These are phyloP conservation scores for Malaclemys terrapin DNA, from an alignment of 2,113 vertebrate species.

Conservation along the genomic window DNA sequence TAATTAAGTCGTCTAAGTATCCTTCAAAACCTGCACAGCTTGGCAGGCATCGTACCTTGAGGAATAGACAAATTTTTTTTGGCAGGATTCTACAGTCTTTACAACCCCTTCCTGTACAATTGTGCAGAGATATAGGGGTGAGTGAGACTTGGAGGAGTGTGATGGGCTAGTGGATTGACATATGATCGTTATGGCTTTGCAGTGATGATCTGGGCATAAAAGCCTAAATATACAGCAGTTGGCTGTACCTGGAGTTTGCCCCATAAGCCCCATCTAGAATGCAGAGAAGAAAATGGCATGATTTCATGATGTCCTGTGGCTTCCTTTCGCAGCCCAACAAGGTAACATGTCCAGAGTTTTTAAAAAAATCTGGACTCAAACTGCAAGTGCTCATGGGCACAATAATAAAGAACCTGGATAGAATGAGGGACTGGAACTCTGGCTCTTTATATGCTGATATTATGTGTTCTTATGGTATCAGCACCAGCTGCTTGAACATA, in stretches of 20 bases:
- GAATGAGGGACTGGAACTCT: not conserved
- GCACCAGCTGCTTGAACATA: not conserved
- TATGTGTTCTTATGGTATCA: not conserved
- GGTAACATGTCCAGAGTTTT: not conserved
- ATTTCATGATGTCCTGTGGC: not conserved
- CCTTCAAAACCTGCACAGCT: not conserved
- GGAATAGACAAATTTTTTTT: not conserved
- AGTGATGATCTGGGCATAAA: not conserved
- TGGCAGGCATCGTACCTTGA: not conserved
- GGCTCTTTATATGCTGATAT: not conserved
- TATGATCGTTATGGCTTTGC: not conserved
- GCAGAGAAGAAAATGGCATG: not conserved
- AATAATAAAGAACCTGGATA: not conserved
- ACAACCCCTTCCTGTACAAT: not conserved
- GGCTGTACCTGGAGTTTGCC: not conserved
- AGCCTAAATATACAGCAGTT: rapidly evolving
- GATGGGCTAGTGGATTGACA: not conserved
- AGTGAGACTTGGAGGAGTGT: not conserved
- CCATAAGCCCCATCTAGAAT: not conserved
- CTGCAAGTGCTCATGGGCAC: not conserved
- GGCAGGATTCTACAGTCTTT: not conserved
- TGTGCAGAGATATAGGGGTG: not conserved
- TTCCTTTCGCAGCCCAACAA: not conserved
- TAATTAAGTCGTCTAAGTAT: not conserved
- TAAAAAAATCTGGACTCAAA: not conserved